Percentiles rank a stretch among this genome's conserved stretches.
phyloP scores from a whole-genome alignment of 1,140 invertebrate species.

The Calycopis cecrops region DNA sequence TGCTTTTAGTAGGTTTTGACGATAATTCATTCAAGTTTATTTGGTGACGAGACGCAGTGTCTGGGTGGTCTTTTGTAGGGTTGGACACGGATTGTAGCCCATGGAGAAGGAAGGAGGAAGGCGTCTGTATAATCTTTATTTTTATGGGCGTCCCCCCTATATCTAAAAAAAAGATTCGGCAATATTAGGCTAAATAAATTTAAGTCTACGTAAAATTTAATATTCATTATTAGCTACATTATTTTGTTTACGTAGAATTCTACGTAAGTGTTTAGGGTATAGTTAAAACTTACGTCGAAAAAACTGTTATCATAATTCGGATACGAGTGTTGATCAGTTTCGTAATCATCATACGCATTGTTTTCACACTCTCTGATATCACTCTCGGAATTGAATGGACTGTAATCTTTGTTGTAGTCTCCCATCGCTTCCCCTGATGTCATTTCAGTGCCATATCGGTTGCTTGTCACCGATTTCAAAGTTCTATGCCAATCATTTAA shows the following conservation, averaged over 20 bases:
- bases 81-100: too few relatives aligned
- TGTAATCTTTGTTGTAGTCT: constrained; percentile 43
- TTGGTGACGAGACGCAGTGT: too few relatives aligned
- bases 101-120: too few relatives aligned
- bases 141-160: too few relatives aligned
- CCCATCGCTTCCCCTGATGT: constrained; percentile 53
- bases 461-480: constrained; percentile 54
- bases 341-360: constrained; percentile 40
- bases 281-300: constrained; percentile 16
- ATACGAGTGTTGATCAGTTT: constrained; percentile 31
- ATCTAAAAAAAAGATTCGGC: too few relatives aligned
- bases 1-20: too few relatives aligned
- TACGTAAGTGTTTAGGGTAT: neutral
- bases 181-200: too few relatives aligned
- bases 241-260: neutral
- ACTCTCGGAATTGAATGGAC: constrained; percentile 46
- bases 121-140: too few relatives aligned
- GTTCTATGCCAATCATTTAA: constrained; percentile 60
- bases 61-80: too few relatives aligned
- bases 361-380: constrained; percentile 40
- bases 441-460: constrained; percentile 39
- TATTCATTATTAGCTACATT: too few relatives aligned
- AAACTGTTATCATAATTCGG: constrained; percentile 21
- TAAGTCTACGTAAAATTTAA: too few relatives aligned
- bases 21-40: too few relatives aligned